These are phyloP conservation scores for Polydrusus cervinus DNA, from an alignment of 2,888 invertebrate genomes.

Conservation along the genomic window DNA sequence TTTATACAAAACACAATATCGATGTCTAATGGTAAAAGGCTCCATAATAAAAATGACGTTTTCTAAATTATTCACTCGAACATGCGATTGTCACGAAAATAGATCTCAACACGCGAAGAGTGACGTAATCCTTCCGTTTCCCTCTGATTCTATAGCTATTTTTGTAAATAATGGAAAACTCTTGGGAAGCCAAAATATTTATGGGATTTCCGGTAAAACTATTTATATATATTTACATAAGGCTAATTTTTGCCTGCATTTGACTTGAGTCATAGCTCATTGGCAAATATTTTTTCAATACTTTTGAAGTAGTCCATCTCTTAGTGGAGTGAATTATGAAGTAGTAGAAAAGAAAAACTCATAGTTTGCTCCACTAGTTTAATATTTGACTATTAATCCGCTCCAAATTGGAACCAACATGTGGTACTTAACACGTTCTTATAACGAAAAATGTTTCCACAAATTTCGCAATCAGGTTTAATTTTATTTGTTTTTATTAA, in stretches of 20 bases:
- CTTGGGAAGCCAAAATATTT: slow-evolving; percentile 33
- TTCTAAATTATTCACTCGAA: slow-evolving; percentile 35
- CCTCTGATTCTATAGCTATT: slow-evolving; percentile 34
- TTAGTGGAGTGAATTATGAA: too few species aligned
- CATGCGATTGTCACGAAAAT: slow-evolving; percentile 47
- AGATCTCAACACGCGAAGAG: slow-evolving; percentile 43
- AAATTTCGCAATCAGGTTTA: too few species aligned
- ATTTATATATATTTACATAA: background rate
- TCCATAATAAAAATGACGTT: slow-evolving; percentile 13
- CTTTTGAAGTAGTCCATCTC: too few species aligned
- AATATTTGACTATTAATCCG: too few species aligned
- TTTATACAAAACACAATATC: slow-evolving; percentile 22
- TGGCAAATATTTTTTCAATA: too few species aligned
- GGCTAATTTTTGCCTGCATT: background rate
- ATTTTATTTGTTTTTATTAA: too few species aligned
- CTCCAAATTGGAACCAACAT: too few species aligned
- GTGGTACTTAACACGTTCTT: too few species aligned
- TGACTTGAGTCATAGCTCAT: too few species aligned
- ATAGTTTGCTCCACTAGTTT: too few species aligned
- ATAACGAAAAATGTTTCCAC: too few species aligned
- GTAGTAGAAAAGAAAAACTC: too few species aligned
- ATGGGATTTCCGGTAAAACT: slow-evolving; percentile 8
- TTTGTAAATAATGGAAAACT: slow-evolving; percentile 36
- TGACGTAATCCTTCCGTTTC: slow-evolving; percentile 45
- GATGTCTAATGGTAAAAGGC: slow-evolving; percentile 23